Evolutionary conservation across 2,888 invertebrate genomes (phyloP).

Genomic region (Lasioglossum marginatum): DNA sequence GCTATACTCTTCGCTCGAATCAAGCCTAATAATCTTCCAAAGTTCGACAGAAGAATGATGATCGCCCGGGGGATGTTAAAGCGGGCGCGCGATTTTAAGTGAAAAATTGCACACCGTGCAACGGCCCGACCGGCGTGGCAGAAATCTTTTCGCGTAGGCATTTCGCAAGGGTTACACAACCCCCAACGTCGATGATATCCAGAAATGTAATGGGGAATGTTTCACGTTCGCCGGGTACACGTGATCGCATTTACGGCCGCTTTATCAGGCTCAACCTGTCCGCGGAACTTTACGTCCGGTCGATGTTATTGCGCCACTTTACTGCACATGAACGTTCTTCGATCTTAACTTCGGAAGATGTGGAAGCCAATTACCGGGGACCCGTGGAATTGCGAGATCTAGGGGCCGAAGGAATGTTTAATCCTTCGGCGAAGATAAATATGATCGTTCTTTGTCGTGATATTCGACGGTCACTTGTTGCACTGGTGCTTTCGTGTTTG

Average conservation of each 20-base stretch:
- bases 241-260: conserved; percentile 53
- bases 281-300: conserved; percentile 11
- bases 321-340: not conserved
- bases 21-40: conserved; percentile 19
- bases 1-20: not conserved
- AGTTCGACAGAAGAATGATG: conserved; percentile 35
- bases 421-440: not conserved
- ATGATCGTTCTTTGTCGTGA: not conserved
- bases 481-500: not conserved
- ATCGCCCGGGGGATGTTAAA: conserved; percentile 25
- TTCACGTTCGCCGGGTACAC: conserved; percentile 45
- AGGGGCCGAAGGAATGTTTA: not conserved
- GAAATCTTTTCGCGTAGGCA: conserved; percentile 29
- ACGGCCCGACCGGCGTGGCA: not conserved
- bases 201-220: conserved; percentile 46
- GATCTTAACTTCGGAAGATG: not conserved
- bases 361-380: not conserved
- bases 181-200: conserved; percentile 38
- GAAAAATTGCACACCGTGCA: conserved; percentile 35
- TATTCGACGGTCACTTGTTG: not conserved
- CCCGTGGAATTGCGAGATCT: not conserved
- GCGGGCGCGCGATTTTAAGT: conserved; percentile 8
- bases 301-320: conserved; percentile 1
- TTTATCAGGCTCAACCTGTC: conserved; percentile 59
- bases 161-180: conserved; percentile 24